These are phyloP conservation scores for Lethenteron reissneri DNA, from an alignment of 2,113 vertebrate genomes.

Conservation along the genomic window DNA sequence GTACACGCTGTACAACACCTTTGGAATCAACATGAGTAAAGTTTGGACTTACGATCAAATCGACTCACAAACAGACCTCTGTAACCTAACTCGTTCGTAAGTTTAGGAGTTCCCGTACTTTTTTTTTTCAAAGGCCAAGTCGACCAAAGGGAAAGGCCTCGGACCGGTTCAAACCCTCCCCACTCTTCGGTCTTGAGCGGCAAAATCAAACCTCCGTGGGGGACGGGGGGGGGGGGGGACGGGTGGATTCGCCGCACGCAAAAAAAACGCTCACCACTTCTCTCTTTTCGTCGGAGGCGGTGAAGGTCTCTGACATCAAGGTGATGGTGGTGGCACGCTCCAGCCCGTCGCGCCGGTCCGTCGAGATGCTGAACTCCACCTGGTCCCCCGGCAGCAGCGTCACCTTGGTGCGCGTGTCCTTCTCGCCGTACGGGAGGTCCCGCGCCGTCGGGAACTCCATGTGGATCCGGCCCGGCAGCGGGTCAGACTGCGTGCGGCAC, in stretches of 20 bases:
- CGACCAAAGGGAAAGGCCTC: too few species aligned
- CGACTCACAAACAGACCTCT: too few species aligned
- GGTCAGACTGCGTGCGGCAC: conserved; percentile 44
- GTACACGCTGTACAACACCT: too few species aligned
- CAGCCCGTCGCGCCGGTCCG: conserved; percentile 82
- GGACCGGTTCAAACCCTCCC: too few species aligned
- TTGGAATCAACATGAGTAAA: too few species aligned
- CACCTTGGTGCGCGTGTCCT: conserved; percentile 96
- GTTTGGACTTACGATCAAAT: too few species aligned
- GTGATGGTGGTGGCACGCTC: conserved; percentile 93
- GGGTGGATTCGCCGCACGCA: not conserved
- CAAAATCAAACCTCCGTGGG: too few species aligned
- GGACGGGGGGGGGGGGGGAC: too few species aligned
- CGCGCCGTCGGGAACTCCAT: conserved; percentile 80
- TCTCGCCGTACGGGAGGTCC: conserved; percentile 90
- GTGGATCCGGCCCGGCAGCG: conserved; percentile 74
- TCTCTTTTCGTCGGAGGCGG: conserved; percentile 72
- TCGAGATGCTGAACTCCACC: conserved; percentile 92
- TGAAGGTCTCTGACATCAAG: conserved; percentile 71
- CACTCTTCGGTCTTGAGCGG: too few species aligned
- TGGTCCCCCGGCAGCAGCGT: conserved; percentile 87
- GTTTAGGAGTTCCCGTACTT: too few species aligned
- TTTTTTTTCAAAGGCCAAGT: too few species aligned
- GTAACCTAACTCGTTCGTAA: too few species aligned
- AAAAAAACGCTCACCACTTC: conserved; percentile 53